Conservation (phyloP, 2,113 vertebrate genomes). For the Chionodraco myersi region DNA sequence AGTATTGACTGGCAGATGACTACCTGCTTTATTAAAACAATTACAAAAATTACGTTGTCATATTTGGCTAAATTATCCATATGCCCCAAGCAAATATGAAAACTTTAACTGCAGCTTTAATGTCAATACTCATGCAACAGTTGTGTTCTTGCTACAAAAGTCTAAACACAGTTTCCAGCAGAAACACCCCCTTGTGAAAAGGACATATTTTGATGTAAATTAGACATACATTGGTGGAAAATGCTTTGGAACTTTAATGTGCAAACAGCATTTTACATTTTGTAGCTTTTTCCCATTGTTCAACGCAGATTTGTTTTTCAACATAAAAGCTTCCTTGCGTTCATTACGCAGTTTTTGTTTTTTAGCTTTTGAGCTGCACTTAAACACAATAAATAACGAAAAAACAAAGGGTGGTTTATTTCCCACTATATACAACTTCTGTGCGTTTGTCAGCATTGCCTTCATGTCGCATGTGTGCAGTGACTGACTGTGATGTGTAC, state of each 20-base stretch:
- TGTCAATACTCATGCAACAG: background rate
- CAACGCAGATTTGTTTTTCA: background rate
- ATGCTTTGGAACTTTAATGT: background rate
- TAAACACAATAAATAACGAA: too few relatives aligned
- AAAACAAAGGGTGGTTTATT: background rate
- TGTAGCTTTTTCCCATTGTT: background rate
- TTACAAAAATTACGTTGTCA: too few relatives aligned
- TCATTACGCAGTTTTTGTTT: background rate
- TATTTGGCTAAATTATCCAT: too few relatives aligned
- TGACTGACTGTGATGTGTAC: conserved; percentile 50
- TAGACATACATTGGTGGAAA: background rate
- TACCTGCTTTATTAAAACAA: background rate
- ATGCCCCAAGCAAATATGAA: too few relatives aligned
- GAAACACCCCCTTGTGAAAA: background rate
- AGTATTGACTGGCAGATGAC: background rate
- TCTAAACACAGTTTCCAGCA: background rate
- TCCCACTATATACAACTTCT: background rate
- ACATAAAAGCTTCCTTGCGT: background rate
- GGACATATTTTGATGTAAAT: background rate
- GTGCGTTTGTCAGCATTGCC: background rate
- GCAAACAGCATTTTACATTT: background rate
- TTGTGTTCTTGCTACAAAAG: background rate
- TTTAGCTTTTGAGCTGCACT: background rate
- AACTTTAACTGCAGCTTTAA: background rate
- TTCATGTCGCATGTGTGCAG: background rate